Conservation (phyloP, 2,888 invertebrate genomes). For the Lepas anatifera region DNA sequence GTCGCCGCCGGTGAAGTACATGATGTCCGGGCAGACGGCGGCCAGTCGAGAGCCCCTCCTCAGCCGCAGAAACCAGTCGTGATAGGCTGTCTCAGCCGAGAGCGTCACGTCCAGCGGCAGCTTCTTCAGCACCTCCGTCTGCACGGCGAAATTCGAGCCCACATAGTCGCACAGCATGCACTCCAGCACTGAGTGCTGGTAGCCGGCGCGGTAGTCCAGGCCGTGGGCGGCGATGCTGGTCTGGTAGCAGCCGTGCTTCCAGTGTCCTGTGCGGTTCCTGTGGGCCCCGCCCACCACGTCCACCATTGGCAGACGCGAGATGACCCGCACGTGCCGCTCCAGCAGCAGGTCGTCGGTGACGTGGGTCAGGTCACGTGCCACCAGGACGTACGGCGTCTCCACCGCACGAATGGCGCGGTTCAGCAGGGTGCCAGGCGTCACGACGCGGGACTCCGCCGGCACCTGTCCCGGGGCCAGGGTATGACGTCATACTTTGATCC, state of each 20-base stretch:
- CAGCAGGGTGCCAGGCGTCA: constrained; percentile 27
- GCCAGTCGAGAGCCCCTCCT: constrained; percentile 23
- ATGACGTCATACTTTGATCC: too few species aligned
- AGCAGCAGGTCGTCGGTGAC: constrained; percentile 5
- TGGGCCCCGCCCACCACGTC: constrained; percentile 16
- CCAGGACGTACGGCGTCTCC: constrained; percentile 9
- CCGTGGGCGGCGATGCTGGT: constrained; percentile 28
- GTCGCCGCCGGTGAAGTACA: constrained; percentile 27
- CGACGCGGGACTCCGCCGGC: too few species aligned
- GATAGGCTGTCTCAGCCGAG: constrained; percentile 26
- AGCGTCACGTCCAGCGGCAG: constrained; percentile 25
- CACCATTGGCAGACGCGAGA: constrained; percentile 5
- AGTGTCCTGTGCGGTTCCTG: constrained; percentile 22
- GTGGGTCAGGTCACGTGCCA: not conserved
- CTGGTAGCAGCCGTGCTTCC: constrained; percentile 28
- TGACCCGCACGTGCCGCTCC: constrained; percentile 14
- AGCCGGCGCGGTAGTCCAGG: constrained; percentile 29
- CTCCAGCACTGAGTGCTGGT: constrained; percentile 29
- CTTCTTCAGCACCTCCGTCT: constrained; percentile 23
- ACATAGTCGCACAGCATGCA: constrained; percentile 31
- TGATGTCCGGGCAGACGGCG: constrained; percentile 30
- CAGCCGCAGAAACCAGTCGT: constrained; percentile 30
- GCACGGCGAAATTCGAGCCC: constrained; percentile 28
- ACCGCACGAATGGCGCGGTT: not conserved
- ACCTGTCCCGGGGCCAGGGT: too few species aligned